Evolutionary conservation across 1,140 invertebrate genomes (phyloP), one percentile per base, ranked within the genome.

Genomic region (Helicoverpa zea): DNA sequence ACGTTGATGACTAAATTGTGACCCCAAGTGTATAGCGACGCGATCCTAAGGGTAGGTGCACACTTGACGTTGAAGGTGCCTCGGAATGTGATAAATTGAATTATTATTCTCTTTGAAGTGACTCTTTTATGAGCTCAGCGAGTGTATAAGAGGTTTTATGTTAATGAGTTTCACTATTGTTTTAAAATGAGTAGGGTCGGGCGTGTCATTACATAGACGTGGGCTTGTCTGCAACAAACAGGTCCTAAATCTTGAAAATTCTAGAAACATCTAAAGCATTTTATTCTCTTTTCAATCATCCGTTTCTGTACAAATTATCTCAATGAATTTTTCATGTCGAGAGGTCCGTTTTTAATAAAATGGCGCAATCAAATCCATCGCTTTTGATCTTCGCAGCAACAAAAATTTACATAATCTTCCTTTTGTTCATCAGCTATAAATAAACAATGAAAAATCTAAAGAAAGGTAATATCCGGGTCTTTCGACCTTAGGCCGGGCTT

Each of bases 1-100:
- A 76, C 58, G 73, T 58, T 76, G 73, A 76, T 76, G 73, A 63
- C 58, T 76, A 76, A 61, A 76, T 76, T 76, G 72, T 76, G 56
- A 29, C 35, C 73, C 56, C 58, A 16, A 52, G 58, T 76, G 63
- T 76, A 52, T 61, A 29, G 43, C 72, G 51, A 56, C 1, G 16
- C 52, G 54, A 68, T 68, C 64, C n/a, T 68, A 68, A 63, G 58
- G 73, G 73, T 61, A 18, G 18, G 18, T 13, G 13, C 58, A 76
- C 58, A 76, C 72, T 58, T 47, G 35, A 72, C 49, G 29, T 68
- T 68, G 43, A 68, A 51, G 64, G 49, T 72, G 51, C 14, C 68
- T 54, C 49, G 18, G 68, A 72, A 72, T 30, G 47, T 54, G 68
- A 52, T 68, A 68, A 68, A 68, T 68, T 68, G 64, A 68, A 68